Evolutionary conservation across 2,888 invertebrate species (phyloP).

Genomic region (Plutella xylostella): DNA sequence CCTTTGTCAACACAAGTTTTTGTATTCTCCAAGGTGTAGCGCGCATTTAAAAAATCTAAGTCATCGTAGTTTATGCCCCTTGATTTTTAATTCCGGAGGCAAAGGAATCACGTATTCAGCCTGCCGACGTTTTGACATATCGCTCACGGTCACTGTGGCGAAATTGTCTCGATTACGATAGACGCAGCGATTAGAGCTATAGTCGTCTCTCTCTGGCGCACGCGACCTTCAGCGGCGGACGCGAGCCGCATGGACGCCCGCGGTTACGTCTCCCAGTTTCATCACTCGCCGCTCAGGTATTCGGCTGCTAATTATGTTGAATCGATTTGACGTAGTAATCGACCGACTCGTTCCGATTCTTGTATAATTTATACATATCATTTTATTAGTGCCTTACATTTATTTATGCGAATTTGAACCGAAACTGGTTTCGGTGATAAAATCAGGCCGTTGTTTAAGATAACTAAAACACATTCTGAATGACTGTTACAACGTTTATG

Average conservation of each 20-base stretch:
- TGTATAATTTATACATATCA: too few species aligned
- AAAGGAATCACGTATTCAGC: slow-evolving; percentile 27
- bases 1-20: too few species aligned
- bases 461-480: too few species aligned
- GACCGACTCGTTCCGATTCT: too few species aligned
- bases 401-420: too few species aligned
- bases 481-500: too few species aligned
- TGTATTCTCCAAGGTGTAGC: too few species aligned
- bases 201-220: slow-evolving; percentile 24
- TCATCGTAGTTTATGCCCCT: neutral
- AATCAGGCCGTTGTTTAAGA: too few species aligned
- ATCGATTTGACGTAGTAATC: neutral
- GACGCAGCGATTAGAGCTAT: slow-evolving; percentile 23
- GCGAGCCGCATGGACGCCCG: slow-evolving; percentile 12
- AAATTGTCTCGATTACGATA: slow-evolving; percentile 32
- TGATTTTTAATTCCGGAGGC: slow-evolving; percentile 28
- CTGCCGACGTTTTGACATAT: slow-evolving; percentile 35
- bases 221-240: slow-evolving; percentile 26
- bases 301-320: neutral
- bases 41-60: too few species aligned
- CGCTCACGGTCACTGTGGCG: slow-evolving; percentile 38
- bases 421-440: too few species aligned
- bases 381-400: too few species aligned
- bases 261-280: slow-evolving; percentile 25
- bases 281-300: slow-evolving; percentile 13